Base-by-base conservation (phyloP, 2,888 invertebrate species). In the Kuschelorhynchus macadamiae region DNA sequence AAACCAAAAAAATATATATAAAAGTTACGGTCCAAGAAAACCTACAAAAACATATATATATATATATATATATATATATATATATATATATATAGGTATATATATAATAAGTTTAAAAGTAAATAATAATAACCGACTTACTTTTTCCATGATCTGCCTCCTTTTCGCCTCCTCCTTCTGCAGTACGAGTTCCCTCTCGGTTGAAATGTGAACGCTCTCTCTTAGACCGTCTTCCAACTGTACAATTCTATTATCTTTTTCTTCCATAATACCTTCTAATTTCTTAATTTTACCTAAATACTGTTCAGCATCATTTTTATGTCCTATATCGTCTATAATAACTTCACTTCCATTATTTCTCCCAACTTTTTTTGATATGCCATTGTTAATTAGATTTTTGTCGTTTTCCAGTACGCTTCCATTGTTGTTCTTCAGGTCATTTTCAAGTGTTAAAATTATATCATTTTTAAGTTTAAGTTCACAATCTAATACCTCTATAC, bases 141-240 rank as follows among this genome's bases (percentile, higher is more conserved):
- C 92, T 88, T 89, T 90, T 76, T 88, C 88, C 76, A 90, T 84
- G 70, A 90, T 88, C 79, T 87, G 87, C 74, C 87, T 88, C 75
- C 89, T 85, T 76, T 86, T 86, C 75, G 86, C 85, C 80, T 91
- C 90, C 81, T 91, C 91, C 74, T 88, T 86, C 76, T 87, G 87
- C 72, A 90, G 86, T 71, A 90, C 88, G 74, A 86, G 86, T 76
- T 91, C 91, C 71, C 90, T 86, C 73, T 91, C 90, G 1, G 89
- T 87, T n/a, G 90, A 89, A 76, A 92, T 88, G 78, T 88, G 81
- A 61, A 92, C 91, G 71, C 93, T 95, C 81, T 94, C 93, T 67
- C 93, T 88, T 67, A 96, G 85, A 16, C 95, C 95, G 74, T 93
- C 92, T 81, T 94, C 95, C 74, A 96, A 84, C 79, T 94, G 93